phyloP scores from a whole-genome alignment of 2,888 invertebrate species.

The Oxyteleia sp. region DNA sequence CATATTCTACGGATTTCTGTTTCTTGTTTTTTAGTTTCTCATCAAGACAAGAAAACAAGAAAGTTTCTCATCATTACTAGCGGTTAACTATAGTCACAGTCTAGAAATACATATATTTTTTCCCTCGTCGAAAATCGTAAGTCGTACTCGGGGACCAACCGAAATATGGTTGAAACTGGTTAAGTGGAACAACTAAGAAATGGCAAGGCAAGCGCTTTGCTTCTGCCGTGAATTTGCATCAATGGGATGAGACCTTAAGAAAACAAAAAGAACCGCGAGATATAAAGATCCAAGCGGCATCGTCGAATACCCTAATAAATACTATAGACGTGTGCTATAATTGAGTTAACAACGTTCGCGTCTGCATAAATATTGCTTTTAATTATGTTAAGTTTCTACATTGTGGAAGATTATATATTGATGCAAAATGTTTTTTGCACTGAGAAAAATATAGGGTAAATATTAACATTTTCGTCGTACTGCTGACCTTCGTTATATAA shows the following conservation, averaged over 20 bases:
- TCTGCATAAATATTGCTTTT: constrained; percentile 10
- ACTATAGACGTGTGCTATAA: background rate
- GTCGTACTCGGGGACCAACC: constrained; percentile 17
- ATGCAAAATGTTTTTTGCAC: too few relatives aligned
- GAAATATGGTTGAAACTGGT: constrained; percentile 53
- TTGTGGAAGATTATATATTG: too few relatives aligned
- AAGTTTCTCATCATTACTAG: constrained; percentile 32
- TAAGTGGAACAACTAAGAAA: constrained; percentile 35
- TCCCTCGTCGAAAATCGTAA: constrained; percentile 19
- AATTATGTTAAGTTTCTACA: background rate
- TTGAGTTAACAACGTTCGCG: background rate
- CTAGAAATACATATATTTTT: constrained; percentile 31
- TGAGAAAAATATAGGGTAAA: too few relatives aligned
- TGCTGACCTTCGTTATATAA: too few relatives aligned
- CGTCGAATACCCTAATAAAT: background rate
- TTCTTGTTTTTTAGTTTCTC: constrained; percentile 16
- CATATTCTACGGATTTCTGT: too few relatives aligned
- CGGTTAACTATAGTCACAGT: constrained; percentile 30
- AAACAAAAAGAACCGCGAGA: background rate
- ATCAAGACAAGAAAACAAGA: constrained; percentile 17
- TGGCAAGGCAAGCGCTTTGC: constrained; percentile 22
- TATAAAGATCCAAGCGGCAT: background rate
- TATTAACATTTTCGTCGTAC: too few relatives aligned
- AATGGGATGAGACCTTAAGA: constrained; percentile 10
- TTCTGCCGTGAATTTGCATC: constrained; percentile 30